phyloP scores from a whole-genome alignment of 2,113 vertebrate genomes.

The Pachypanchax playfairii region DNA sequence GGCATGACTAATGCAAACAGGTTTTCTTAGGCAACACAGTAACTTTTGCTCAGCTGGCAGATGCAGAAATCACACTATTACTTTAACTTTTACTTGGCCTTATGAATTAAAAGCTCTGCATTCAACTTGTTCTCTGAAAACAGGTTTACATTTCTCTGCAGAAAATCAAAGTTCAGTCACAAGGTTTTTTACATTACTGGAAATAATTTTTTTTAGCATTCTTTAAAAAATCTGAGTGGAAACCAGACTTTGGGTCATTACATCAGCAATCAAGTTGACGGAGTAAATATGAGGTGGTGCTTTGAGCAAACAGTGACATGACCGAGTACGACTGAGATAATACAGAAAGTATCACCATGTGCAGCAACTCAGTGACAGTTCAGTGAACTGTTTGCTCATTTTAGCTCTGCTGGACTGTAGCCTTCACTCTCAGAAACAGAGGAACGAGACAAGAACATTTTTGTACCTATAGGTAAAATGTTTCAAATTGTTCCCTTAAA shows the following conservation, averaged over 20 bases:
- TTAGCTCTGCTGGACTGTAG: conserved; percentile 42
- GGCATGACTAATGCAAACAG: conserved; percentile 67
- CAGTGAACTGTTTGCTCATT: conserved; percentile 66
- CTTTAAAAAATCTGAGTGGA: conserved; percentile 14
- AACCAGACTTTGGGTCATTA: conserved; percentile 19
- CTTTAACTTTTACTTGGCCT: conserved; percentile 30
- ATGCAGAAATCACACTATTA: conserved; percentile 26
- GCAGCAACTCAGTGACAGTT: conserved; percentile 54
- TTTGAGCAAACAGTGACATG: conserved; percentile 77
- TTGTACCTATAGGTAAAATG: too few species aligned
- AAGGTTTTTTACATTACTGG: not conserved
- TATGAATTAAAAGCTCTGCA: not conserved
- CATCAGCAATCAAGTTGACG: conserved; percentile 48
- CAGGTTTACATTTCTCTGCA: not conserved
- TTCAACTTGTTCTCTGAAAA: conserved; percentile 2
- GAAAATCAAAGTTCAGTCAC: not conserved
- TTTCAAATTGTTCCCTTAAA: too few species aligned
- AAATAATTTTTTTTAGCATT: not conserved
- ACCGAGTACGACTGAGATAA: conserved; percentile 71
- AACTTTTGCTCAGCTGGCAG: conserved; percentile 57
- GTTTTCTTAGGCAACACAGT: conserved; percentile 58
- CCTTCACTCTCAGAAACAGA: too few species aligned
- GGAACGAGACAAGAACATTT: too few species aligned
- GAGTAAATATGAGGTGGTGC: conserved; percentile 59
- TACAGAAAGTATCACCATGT: conserved; percentile 57